A percentile compares a stretch with the other conserved stretches of the same genome.
These are phyloP conservation scores for Poecilia picta DNA, from an alignment of 2,797 vertebrate species.

Conservation along the genomic window DNA sequence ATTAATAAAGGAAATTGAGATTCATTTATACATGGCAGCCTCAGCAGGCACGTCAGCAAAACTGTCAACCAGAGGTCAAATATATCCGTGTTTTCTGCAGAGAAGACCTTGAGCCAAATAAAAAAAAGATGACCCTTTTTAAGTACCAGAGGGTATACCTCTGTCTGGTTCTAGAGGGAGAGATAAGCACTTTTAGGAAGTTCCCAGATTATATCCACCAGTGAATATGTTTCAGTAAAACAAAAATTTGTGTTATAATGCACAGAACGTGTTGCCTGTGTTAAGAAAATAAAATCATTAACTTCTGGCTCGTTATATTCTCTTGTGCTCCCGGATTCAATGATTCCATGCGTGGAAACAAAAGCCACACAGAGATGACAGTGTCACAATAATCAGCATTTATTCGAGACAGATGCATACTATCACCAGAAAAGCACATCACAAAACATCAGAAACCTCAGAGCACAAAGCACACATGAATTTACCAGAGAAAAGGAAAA, in stretches of 20 bases:
- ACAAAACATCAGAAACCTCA: too few relatives aligned
- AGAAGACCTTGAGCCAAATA: constrained; percentile 58
- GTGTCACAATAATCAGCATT: too few relatives aligned
- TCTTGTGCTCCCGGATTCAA: too few relatives aligned
- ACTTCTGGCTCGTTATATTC: too few relatives aligned
- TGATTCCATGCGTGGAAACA: too few relatives aligned
- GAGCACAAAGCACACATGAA: too few relatives aligned
- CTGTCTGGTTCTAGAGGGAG: constrained; percentile 77
- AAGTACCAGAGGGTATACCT: constrained; percentile 40
- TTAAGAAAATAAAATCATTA: too few relatives aligned
- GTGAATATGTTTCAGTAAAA: background rate
- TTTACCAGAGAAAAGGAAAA: too few relatives aligned
- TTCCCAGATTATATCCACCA: background rate
- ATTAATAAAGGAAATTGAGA: constrained; percentile 90
- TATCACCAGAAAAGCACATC: too few relatives aligned
- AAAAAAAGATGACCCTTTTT: constrained; percentile 81
- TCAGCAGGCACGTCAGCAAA: constrained; percentile 82
- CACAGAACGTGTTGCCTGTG: background rate
- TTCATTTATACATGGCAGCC: constrained; percentile 82
- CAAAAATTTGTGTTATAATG: background rate
- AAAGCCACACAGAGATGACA: too few relatives aligned
- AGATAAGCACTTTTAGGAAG: constrained; percentile 82
- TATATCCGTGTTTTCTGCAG: constrained; percentile 37
- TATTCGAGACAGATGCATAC: too few relatives aligned
- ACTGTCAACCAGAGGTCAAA: constrained; percentile 83